phyloP scores from a whole-genome alignment of 2,113 vertebrate genomes.

The Leptocoma aspasia region DNA sequence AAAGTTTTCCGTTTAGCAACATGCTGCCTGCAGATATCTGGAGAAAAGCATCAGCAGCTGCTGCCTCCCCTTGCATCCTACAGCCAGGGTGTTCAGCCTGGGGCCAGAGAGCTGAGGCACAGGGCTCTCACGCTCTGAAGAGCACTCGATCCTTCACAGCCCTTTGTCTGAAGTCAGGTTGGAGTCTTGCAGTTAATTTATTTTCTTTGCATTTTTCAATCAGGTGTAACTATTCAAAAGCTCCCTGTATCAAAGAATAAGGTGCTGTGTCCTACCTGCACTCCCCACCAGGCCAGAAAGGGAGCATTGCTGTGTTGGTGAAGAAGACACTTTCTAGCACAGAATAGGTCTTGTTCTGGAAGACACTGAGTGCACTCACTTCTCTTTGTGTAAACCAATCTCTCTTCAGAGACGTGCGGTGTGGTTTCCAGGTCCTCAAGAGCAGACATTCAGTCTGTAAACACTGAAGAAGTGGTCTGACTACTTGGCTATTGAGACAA shows the following conservation, averaged over 20 bases:
- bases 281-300: neutral
- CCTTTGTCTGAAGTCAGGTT: neutral
- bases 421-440: neutral
- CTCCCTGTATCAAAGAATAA: neutral
- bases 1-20: neutral
- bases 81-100: neutral
- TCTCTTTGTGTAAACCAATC: neutral
- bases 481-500: neutral
- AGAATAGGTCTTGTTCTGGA: neutral
- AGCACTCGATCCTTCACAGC: neutral
- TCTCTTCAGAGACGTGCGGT: neutral
- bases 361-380: neutral
- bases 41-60: neutral
- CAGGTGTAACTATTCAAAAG: neutral
- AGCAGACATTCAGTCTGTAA: neutral
- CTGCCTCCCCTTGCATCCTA: neutral
- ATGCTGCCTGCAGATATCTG: neutral
- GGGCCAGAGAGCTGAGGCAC: neutral
- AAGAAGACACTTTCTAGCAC: neutral
- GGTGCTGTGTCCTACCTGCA: neutral
- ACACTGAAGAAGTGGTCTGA: neutral
- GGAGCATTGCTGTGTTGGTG: neutral
- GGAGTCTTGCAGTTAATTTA: neutral
- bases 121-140: neutral
- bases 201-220: neutral